Percentiles rank a stretch among this genome's conserved stretches.
phyloP scores from a whole-genome alignment of 2,888 invertebrate species.

The Habrosyne pyritoides region DNA sequence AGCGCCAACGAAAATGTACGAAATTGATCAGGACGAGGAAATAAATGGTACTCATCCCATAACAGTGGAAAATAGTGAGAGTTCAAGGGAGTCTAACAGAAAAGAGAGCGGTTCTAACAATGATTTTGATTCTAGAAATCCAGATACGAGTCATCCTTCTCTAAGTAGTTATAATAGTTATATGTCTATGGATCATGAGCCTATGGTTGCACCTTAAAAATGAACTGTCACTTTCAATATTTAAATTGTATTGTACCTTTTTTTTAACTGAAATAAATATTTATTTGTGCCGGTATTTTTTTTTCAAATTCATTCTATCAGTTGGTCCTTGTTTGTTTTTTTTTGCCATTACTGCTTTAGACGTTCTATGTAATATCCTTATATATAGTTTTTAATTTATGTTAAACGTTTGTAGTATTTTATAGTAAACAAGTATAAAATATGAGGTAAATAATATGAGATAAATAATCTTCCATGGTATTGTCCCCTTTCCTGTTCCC shows the following conservation, averaged over 20 bases:
- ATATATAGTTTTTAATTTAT: too few relatives aligned
- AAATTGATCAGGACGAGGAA: not conserved
- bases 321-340: too few relatives aligned
- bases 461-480: too few relatives aligned
- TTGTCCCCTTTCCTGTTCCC: too few relatives aligned
- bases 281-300: not conserved
- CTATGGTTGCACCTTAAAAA: conserved; percentile 35
- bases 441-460: too few relatives aligned
- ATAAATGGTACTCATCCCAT: not conserved
- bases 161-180: conserved; percentile 46
- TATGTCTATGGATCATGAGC: conserved; percentile 47
- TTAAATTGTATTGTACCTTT: not conserved
- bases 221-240: too few relatives aligned
- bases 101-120: not conserved
- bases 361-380: too few relatives aligned
- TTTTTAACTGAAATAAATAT: not conserved
- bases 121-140: conserved; percentile 13
- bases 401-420: too few relatives aligned
- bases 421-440: too few relatives aligned
- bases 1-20: not conserved
- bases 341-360: too few relatives aligned
- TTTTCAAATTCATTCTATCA: not conserved
- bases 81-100: not conserved
- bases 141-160: conserved; percentile 32
- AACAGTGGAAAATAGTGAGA: not conserved